Conservation (phyloP, 1,140 invertebrate genomes). For the Philotrypesis tridentata region DNA sequence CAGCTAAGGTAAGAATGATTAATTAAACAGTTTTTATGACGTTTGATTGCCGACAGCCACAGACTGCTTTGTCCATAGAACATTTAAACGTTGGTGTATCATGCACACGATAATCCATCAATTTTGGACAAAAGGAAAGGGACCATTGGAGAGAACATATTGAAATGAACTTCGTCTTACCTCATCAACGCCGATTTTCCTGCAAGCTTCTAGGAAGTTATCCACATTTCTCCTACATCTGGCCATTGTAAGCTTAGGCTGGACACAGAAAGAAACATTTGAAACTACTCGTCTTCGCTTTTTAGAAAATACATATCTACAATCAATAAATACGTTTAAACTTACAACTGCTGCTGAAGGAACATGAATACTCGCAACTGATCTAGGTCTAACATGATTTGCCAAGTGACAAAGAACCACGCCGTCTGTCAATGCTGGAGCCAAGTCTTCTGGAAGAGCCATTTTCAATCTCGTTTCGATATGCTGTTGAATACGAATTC, state of each 20-base stretch:
- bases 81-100: neutral
- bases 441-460: slow-evolving; percentile 88
- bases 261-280: slow-evolving; percentile 59
- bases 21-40: neutral
- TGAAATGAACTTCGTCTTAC: slow-evolving; percentile 75
- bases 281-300: slow-evolving; percentile 14
- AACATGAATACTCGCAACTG: slow-evolving; percentile 95
- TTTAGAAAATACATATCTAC: neutral
- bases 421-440: slow-evolving; percentile 90
- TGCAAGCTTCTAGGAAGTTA: slow-evolving; percentile 95
- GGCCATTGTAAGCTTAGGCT: slow-evolving; percentile 95
- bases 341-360: slow-evolving; percentile 94
- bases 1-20: neutral
- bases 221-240: slow-evolving; percentile 95
- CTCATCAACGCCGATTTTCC: slow-evolving; percentile 94
- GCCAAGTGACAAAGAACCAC: slow-evolving; percentile 95
- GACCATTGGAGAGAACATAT: neutral
- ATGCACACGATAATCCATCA: neutral
- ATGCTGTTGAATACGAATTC: slow-evolving; percentile 78
- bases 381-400: slow-evolving; percentile 90
- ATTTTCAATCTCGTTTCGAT: slow-evolving; percentile 93
- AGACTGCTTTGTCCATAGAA: neutral
- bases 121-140: neutral
- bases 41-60: neutral
- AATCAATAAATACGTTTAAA: slow-evolving; percentile 41